A percentile compares a stretch with the other conserved stretches of the same genome.
Evolutionary conservation across 2,888 invertebrate species (phyloP).

Genomic region (Diaprepes abbreviatus): DNA sequence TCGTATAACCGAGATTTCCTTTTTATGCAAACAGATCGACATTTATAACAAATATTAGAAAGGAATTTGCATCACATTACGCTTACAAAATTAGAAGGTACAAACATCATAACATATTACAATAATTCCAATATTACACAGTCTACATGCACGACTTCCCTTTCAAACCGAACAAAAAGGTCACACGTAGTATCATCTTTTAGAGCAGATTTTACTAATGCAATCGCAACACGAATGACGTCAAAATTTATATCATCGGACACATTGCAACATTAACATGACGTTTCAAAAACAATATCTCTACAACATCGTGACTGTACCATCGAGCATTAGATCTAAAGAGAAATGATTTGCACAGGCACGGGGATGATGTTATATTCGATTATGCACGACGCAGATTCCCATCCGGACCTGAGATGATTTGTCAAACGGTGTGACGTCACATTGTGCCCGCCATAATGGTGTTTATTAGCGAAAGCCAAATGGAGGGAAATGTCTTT

Average conservation of each 20-base stretch:
- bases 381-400: slow-evolving; percentile 48
- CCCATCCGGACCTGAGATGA: slow-evolving; percentile 40
- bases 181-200: slow-evolving; percentile 20
- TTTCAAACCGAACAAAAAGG: slow-evolving; percentile 16
- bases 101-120: no score
- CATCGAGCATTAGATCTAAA: slow-evolving; percentile 39
- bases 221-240: slow-evolving; percentile 32
- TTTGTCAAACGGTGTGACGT: slow-evolving; percentile 40
- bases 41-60: no score
- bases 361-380: slow-evolving; percentile 38
- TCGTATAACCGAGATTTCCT: no score
- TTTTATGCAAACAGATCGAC: no score
- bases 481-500: slow-evolving; percentile 4
- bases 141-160: neutral
- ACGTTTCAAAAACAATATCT: slow-evolving; percentile 41
- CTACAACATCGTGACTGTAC: slow-evolving; percentile 38
- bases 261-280: slow-evolving; percentile 31
- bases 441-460: slow-evolving; percentile 24
- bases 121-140: no score
- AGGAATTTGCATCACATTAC: no score
- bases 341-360: slow-evolving; percentile 41
- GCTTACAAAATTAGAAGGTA: no score
- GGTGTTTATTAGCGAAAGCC: slow-evolving; percentile 6
- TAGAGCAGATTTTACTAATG: slow-evolving; percentile 28
- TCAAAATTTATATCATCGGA: slow-evolving; percentile 41